Evolutionary conservation across 2,113 vertebrate genomes (phyloP).

Genomic region (Alexandromys fortis): DNA sequence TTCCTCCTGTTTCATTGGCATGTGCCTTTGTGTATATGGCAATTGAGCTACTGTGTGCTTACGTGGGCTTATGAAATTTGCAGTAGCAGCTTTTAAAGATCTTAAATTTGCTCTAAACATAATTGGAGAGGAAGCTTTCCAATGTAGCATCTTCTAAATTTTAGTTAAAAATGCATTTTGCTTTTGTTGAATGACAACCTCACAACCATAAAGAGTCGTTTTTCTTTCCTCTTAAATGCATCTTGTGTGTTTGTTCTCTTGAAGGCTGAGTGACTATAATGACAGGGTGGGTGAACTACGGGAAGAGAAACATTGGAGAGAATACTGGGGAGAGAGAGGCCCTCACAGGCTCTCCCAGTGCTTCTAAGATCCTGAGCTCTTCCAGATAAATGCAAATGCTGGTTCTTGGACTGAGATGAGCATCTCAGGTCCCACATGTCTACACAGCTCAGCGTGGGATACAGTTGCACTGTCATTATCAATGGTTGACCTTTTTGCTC

Average conservation of each 20-base stretch:
- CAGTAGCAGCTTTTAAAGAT: conserved; percentile 51
- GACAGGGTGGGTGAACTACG: rapidly evolving
- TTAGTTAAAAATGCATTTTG: conserved; percentile 39
- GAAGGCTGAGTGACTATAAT: background rate
- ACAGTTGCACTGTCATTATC: background rate
- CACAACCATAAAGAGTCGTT: background rate
- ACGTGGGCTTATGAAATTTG: conserved; percentile 49
- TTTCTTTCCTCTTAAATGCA: background rate
- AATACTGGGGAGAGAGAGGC: too few relatives aligned
- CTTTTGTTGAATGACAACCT: conserved; percentile 33
- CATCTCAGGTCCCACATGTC: too few relatives aligned
- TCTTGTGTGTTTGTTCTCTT: background rate
- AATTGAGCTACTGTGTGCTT: conserved; percentile 65
- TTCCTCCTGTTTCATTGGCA: conserved; percentile 55
- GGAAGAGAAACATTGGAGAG: rapidly evolving
- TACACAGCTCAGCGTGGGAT: background rate
- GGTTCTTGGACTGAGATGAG: background rate
- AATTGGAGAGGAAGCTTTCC: conserved; percentile 42
- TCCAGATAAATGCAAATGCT: background rate
- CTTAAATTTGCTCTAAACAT: conserved; percentile 58
- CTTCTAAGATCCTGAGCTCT: background rate
- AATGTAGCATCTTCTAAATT: conserved; percentile 17
- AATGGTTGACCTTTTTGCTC: background rate
- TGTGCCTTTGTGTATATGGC: conserved; percentile 43
- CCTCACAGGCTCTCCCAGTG: rapidly evolving